Percentiles rank a stretch among this genome's conserved stretches.
Conservation (phyloP, 2,888 invertebrate genomes). For the Branchellion lobata region DNA sequence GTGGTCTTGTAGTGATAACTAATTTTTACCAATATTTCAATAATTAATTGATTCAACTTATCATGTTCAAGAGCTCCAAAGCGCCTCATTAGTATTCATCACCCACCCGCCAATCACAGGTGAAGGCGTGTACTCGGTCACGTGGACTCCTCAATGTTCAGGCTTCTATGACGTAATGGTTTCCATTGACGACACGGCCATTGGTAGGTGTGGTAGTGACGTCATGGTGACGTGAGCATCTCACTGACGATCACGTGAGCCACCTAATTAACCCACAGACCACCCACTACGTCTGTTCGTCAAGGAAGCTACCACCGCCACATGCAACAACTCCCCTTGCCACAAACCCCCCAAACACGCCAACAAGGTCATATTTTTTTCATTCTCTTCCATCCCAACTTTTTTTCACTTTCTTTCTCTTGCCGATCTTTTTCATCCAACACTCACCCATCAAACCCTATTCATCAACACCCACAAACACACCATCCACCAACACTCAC, state of each 20-base stretch:
- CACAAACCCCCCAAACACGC: neutral
- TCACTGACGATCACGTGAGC: neutral
- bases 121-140: slow-evolving; percentile 79
- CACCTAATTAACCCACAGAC: neutral
- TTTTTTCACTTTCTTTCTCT: neutral
- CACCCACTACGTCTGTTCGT: slow-evolving; percentile 1
- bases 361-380: neutral
- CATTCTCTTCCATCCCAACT: too few species aligned
- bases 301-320: neutral
- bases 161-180: slow-evolving; percentile 85
- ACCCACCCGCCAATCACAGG: slow-evolving; percentile 67
- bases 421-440: neutral
- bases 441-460: too few species aligned
- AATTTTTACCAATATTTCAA: too few species aligned
- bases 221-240: neutral
- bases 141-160: slow-evolving; percentile 88
- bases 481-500: too few species aligned
- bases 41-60: too few species aligned
- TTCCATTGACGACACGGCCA: slow-evolving; percentile 76
- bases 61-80: too few species aligned
- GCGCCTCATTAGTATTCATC: too few species aligned
- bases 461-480: too few species aligned
- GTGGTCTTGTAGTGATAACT: too few species aligned
- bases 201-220: slow-evolving; percentile 56
- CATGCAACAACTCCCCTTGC: too few species aligned